Base-by-base conservation (phyloP, 2,113 vertebrate species). In the Phoenicopterus ruber region DNA sequence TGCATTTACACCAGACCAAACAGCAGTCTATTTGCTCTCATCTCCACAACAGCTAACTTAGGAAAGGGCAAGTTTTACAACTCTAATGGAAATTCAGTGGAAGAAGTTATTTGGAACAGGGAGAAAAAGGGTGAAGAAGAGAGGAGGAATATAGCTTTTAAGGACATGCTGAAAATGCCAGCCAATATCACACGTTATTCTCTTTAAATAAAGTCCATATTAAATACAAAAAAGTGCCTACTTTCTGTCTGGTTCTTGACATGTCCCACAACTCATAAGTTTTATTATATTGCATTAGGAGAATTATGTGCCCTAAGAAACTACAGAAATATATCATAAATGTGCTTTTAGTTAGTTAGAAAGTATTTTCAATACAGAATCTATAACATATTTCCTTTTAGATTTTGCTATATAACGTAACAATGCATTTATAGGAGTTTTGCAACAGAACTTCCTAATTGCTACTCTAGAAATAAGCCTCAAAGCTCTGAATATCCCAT, bases 201-300 rank as follows among this genome's bases (percentile, higher is more conserved):
- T 42, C 36, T 42, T 89, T 78, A 88, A 57, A 61, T n/a, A 34
- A 74, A 32, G 19, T 54, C 44, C 34, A 44, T 1, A 0, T 0
- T 22, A 19, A 86, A 82, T 63, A 14, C 13, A 62, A 82, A 76
- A 61, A n/a, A 4, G 11, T 18, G 8, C 2, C 32, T n/a, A 10
- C 3, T 19, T 62, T 81, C 40, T 40, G 1, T 2, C 2, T 38
- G 21, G 34, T 26, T 86, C 38, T 74, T 84, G 40, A 40, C 16
- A 47, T 0, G 0, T 32, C n/a, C 11, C 26, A 46, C 10, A 84
- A 66, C 5, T 42, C 16, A 42, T 16, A 67, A 34, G 7, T 25
- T 47, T 34, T 70, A 58, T 66, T 61, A 32, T 31, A 19, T 40
- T n/a, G 25, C 18, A 91, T 79, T 66, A 9, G 50, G 9, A 84